These are phyloP conservation scores for Sebastes diaconus DNA, from an alignment of 2,797 vertebrate genomes.

Conservation along the genomic window DNA sequence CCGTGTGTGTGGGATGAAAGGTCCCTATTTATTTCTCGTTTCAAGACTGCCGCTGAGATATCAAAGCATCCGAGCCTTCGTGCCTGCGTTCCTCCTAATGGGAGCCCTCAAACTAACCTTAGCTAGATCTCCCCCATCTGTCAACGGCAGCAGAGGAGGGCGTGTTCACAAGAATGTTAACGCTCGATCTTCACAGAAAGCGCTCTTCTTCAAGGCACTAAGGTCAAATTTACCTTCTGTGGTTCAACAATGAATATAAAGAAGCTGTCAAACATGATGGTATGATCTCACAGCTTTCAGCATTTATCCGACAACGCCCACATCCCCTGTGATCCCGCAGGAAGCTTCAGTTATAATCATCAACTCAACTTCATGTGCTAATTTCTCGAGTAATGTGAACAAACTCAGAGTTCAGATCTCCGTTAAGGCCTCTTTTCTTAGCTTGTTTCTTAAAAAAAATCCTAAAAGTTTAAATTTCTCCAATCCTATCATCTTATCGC, in stretches of 20 bases:
- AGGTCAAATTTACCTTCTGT: background rate
- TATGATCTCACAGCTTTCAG: background rate
- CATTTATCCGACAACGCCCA: background rate
- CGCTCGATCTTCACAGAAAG: conserved; percentile 1
- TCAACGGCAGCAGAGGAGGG: conserved; percentile 46
- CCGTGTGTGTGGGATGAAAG: conserved; percentile 5
- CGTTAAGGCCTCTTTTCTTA: background rate
- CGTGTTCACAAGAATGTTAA: conserved; percentile 24
- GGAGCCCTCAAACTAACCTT: conserved; percentile 53
- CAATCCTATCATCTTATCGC: background rate
- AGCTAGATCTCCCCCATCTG: conserved; percentile 53
- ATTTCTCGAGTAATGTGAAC: background rate
- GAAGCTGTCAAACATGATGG: background rate
- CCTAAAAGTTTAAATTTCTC: background rate
- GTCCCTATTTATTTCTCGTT: background rate
- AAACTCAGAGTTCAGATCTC: background rate
- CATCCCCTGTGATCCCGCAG: background rate
- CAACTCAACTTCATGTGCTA: conserved; percentile 10
- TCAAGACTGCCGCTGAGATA: conserved; percentile 29
- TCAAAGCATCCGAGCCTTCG: conserved; percentile 37
- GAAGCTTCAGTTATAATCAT: background rate
- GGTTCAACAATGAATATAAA: conserved; percentile 7
- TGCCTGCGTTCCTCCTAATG: conserved; percentile 42
- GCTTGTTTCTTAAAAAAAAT: background rate
- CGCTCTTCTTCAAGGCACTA: background rate